Percentiles rank a stretch among this genome's conserved stretches.
phyloP scores from a whole-genome alignment of 2,113 vertebrate species.

The Rattus norvegicus region DNA sequence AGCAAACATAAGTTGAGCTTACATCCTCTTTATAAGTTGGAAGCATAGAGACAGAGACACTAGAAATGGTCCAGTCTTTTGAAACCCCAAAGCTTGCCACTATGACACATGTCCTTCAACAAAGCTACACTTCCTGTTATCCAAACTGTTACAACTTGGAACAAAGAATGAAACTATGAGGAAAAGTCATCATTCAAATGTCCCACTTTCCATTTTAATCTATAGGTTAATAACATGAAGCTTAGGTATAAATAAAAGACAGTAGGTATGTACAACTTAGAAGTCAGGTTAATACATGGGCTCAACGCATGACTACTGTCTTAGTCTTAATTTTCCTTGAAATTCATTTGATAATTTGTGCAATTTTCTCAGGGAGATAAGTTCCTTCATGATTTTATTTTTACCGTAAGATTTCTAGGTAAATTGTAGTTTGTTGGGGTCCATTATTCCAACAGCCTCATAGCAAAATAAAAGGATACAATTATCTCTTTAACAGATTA shows the following conservation, averaged over 20 bases:
- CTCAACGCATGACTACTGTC: neutral
- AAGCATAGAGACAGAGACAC: too few relatives aligned
- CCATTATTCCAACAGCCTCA: neutral
- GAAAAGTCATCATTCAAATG: too few relatives aligned
- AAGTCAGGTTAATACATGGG: neutral
- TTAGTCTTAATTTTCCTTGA: neutral
- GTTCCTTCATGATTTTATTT: neutral
- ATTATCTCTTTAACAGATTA: neutral
- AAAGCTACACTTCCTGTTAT: too few relatives aligned
- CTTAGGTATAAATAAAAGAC: neutral
- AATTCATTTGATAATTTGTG: neutral
- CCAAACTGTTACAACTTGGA: too few relatives aligned
- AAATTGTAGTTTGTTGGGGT: neutral
- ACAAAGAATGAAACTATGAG: too few relatives aligned
- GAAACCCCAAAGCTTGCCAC: too few relatives aligned
- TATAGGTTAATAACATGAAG: neutral
- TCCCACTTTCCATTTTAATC: neutral
- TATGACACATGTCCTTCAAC: too few relatives aligned
- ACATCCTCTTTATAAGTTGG: too few relatives aligned
- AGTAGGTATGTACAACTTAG: neutral
- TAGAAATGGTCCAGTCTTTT: too few relatives aligned
- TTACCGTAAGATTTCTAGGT: neutral
- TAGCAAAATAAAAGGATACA: neutral
- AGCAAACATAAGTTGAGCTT: too few relatives aligned
- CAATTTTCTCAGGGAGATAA: neutral